Conservation (phyloP, 2,888 invertebrate genomes). For the Rhingia rostrata region DNA sequence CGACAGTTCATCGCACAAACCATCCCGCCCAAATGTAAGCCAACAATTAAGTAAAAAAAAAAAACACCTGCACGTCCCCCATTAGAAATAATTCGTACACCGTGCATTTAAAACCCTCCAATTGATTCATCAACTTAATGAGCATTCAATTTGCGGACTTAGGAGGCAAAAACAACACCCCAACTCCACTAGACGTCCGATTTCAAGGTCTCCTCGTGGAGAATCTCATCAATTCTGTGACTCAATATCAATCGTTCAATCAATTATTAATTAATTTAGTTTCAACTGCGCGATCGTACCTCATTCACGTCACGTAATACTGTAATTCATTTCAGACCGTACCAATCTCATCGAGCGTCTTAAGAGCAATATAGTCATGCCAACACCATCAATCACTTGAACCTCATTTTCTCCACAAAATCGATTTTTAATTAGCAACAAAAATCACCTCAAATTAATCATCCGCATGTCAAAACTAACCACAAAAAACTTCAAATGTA, state of each 20-base stretch:
- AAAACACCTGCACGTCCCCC: not conserved
- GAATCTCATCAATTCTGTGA: constrained; percentile 19
- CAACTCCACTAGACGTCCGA: not conserved
- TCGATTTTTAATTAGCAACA: constrained; percentile 73
- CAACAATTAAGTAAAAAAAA: not conserved
- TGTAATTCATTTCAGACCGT: constrained; percentile 13
- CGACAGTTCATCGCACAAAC: too few species aligned
- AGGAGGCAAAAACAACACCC: constrained; percentile 1
- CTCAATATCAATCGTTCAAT: constrained; percentile 45
- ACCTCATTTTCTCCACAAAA: constrained; percentile 60
- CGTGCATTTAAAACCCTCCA: not conserved
- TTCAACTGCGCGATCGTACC: constrained; percentile 50
- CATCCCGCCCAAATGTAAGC: too few species aligned
- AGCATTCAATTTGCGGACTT: not conserved
- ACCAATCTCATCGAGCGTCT: not conserved
- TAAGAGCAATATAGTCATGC: constrained; percentile 44
- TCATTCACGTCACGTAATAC: constrained; percentile 33
- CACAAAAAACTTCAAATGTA: constrained; percentile 39
- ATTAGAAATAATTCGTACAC: not conserved
- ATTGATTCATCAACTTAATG: constrained; percentile 25
- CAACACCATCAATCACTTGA: constrained; percentile 64
- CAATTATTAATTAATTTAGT: constrained; percentile 60
- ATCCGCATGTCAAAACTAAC: constrained; percentile 61
- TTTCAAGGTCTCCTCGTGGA: constrained; percentile 25
- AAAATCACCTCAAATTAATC: constrained; percentile 68